These are phyloP conservation scores for Parambassis ranga DNA, from an alignment of 2,797 vertebrate species.

Conservation along the genomic window DNA sequence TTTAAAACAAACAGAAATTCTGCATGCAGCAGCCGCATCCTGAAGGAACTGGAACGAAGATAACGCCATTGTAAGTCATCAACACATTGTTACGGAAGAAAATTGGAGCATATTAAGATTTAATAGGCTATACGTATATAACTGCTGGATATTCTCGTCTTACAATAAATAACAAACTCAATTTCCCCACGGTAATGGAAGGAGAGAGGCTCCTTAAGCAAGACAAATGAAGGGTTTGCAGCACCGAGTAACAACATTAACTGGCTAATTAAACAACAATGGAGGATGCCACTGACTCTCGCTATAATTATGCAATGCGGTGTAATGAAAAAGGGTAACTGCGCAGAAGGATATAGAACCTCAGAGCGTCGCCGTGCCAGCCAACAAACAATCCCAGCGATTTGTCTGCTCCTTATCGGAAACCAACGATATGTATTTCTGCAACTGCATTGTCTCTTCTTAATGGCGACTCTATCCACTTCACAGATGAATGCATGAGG, in stretches of 20 bases:
- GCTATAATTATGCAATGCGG: constrained; percentile 74
- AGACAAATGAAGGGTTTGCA: constrained; percentile 84
- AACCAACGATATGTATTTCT: constrained; percentile 42
- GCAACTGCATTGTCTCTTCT: constrained; percentile 43
- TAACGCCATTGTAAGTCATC: constrained; percentile 43
- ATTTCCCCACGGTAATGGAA: constrained; percentile 72
- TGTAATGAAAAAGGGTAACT: constrained; percentile 82
- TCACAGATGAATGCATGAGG: constrained; percentile 56
- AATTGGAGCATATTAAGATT: constrained; percentile 77
- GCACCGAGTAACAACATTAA: constrained; percentile 83
- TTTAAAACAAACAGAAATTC: constrained; percentile 57
- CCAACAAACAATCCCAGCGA: constrained; percentile 43
- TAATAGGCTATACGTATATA: constrained; percentile 71
- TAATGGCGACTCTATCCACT: constrained; percentile 54
- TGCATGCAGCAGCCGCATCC: neutral
- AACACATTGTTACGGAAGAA: constrained; percentile 46
- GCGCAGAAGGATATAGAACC: constrained; percentile 68
- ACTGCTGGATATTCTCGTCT: constrained; percentile 64
- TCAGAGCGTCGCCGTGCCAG: constrained; percentile 22
- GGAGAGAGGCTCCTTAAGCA: constrained; percentile 81
- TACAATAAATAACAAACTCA: constrained; percentile 81
- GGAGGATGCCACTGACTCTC: constrained; percentile 72
- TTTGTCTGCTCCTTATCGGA: constrained; percentile 49
- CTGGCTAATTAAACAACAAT: constrained; percentile 86
- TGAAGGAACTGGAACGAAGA: constrained; percentile 14